Evolutionary conservation across 37 sponge, comb jelly and placozoan species (phyloP), one percentile per base, ranked within the genome.

Genomic region (Theonella swinhoei): DNA sequence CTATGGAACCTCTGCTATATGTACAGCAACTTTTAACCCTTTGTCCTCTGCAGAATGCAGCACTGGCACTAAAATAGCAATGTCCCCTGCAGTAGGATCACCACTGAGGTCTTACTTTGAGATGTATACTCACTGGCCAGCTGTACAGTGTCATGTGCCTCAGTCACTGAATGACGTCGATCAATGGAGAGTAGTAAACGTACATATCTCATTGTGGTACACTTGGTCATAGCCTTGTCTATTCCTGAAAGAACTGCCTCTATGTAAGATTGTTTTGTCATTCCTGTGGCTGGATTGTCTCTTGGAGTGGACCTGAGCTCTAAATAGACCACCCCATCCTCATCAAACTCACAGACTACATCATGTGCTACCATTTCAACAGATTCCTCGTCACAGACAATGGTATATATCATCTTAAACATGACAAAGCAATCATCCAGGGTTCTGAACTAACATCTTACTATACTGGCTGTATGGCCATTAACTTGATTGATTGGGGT

Each of bases 271-370:
- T 39, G 31, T 61, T 91, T 89, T 3, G 90, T 88, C 92, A 95
- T 91, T 1, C 94, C 92, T 63, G 75, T 75, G 4, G 64, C 36
- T 17, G 84, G 64, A 64, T 88, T 86, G 30, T 84, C 79, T 35
- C 89, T 77, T 33, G 92, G 90, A 30, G 95, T 95, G 7, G 92
- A 89, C 62, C 95, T 88, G 29, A 95, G 83, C 84, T 95, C 95
- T 39, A 95, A 71, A 77, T 95, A 95, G 17, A 83, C 70, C 25
- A 95, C 93, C 47, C 90, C 90, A 83, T 95, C 95, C 20, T 82
- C 80, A 43, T 86, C 88, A 83, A 95, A 95, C 11, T 95, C 95
- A 25, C 78, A 58, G 3, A 95, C 93, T 30, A 95, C 95, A 74
- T 91, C 93, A 39, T 38, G 58, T 19, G 95, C 81, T 1, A 85